These are phyloP conservation scores for Epinephelus lanceolatus DNA, from an alignment of 2,113 vertebrate species.

Conservation along the genomic window DNA sequence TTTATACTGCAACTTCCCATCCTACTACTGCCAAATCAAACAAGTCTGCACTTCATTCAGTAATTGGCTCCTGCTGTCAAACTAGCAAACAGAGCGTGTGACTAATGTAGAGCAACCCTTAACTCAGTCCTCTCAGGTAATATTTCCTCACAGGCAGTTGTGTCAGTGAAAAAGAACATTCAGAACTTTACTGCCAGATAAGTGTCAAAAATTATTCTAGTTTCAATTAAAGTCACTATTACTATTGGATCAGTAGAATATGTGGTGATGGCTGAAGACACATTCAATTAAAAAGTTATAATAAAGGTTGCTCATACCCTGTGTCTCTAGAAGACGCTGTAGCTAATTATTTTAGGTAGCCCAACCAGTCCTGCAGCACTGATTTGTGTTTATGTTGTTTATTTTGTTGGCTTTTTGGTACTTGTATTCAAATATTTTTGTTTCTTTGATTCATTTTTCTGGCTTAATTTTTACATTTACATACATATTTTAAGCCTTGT, in stretches of 20 bases:
- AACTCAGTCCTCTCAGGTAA: background rate
- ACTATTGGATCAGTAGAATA: background rate
- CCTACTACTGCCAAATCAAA: conserved; percentile 6
- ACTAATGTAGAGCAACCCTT: background rate
- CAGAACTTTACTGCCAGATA: background rate
- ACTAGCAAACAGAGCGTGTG: background rate
- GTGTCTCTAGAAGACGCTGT: background rate
- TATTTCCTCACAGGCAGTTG: background rate
- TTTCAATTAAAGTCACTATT: background rate
- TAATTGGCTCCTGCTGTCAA: conserved; percentile 34
- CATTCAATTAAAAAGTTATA: background rate
- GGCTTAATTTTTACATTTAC: background rate
- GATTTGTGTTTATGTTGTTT: background rate
- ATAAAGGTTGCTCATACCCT: too few relatives aligned
- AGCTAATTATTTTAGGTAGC: background rate
- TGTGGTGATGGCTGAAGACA: background rate
- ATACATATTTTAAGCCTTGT: background rate
- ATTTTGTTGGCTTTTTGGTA: background rate
- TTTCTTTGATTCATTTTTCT: too few relatives aligned
- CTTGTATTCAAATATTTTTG: too few relatives aligned
- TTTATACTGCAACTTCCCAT: background rate
- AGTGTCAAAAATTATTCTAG: background rate
- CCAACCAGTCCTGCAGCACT: background rate
- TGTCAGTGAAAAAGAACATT: background rate
- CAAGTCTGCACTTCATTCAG: background rate